Percentiles rank a stretch among this genome's conserved stretches.
Evolutionary conservation across 2,113 vertebrate species (phyloP).

Genomic region (Bubo bubo): DNA sequence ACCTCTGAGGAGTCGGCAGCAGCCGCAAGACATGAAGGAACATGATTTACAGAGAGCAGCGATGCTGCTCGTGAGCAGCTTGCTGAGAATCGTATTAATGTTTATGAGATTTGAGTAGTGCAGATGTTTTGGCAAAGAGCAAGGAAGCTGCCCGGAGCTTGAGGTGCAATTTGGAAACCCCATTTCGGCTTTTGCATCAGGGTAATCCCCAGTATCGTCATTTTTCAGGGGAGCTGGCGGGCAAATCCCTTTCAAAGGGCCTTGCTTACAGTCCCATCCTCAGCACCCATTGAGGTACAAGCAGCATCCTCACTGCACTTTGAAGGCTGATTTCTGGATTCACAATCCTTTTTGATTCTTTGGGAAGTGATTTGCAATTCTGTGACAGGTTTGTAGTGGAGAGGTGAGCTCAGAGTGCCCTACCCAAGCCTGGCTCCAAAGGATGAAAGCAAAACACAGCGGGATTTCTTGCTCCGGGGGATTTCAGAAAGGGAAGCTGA

Average conservation of each 20-base stretch:
- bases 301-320: not conserved
- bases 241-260: not conserved
- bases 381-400: not conserved
- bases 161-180: not conserved
- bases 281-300: accelerated
- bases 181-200: not conserved
- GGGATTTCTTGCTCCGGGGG: not conserved
- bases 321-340: not conserved
- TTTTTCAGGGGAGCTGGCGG: not conserved
- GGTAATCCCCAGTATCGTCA: not conserved
- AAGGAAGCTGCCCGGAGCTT: not conserved
- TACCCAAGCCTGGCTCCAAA: not conserved
- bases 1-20: accelerated
- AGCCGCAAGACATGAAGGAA: not conserved
- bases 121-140: not conserved
- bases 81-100: not conserved
- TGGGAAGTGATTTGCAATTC: not conserved
- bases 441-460: not conserved
- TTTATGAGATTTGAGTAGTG: not conserved
- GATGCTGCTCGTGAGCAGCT: not conserved
- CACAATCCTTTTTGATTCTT: not conserved
- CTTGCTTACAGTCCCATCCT: not conserved
- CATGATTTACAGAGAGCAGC: accelerated
- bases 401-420: not conserved
- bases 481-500: not conserved